Base-by-base conservation (phyloP, 2,888 invertebrate genomes). In the Caradrina kadenii region DNA sequence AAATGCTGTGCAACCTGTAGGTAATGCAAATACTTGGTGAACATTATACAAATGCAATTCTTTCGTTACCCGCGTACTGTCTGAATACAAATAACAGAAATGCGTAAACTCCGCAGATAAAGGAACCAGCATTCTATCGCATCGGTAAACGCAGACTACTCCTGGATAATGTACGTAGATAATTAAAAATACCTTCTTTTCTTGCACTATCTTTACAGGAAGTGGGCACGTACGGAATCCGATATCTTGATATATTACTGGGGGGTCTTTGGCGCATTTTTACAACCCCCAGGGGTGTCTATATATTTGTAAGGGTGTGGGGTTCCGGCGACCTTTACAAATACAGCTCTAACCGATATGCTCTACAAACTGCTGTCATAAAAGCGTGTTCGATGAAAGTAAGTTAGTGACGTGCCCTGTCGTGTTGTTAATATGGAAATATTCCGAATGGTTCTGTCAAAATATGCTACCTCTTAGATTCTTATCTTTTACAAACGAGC, bases 211-310 rank as follows among this genome's bases (percentile, higher is more conserved):
- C 84, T 84, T 66, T 76, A 77, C 75, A 85, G 87, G 83, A 86
- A 86, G 82, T 73, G 82, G 69, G 80, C 84, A 85, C 83, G 88
- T 85, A 86, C 85, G 90, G 91, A 91, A 92, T 90, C 82, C 90
- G 90, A 93, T 94, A 94, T 92, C 93, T 90, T 93, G 93, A 93
- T 94, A 90, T 91, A 93, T 92, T 90, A 89, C 88, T 80, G 84
- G 83, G 83, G 93, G 91, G 92, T 83, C 89, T 88, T 84, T 82
- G 87, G 82, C 82, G 81, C 87, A 84, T 90, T 92, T 92, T 93
- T 92, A 92, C 91, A 90, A 90, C 90, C 92, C 91, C 86, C 85
- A 79, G 86, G 90, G 91, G 91, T 73, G 74, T 74, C 82, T 83
- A 80, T 84, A 85, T 88, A 85, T 86, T 85, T 86, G 83, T 86